Conservation (phyloP, 1,140 invertebrate species). For the Scaptodrosophila lebanonensis region DNA sequence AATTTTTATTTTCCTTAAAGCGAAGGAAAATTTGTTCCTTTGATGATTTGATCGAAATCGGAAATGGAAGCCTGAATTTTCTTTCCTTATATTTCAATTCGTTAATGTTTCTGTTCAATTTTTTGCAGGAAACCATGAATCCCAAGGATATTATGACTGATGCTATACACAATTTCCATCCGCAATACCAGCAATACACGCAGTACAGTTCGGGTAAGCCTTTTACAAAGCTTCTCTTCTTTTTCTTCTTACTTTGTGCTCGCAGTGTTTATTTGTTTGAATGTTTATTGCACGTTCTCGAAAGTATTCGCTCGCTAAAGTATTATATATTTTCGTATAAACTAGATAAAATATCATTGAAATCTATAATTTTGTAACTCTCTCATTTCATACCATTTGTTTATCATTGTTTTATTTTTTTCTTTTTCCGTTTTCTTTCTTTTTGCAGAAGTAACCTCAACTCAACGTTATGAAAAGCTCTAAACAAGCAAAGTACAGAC, state of each 20-base stretch:
- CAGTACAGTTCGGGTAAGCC: slow-evolving; percentile 93
- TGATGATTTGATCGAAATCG: too few species aligned
- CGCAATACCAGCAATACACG: slow-evolving; percentile 99
- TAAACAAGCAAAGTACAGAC: slow-evolving; percentile 77
- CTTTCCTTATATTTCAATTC: not conserved
- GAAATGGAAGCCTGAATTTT: too few species aligned
- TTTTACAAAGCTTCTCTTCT: slow-evolving; percentile 6
- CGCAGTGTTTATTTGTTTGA: slow-evolving; percentile 30
- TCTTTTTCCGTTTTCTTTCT: slow-evolving; percentile 69
- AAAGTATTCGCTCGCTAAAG: slow-evolving; percentile 49
- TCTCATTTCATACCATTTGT: slow-evolving; percentile 47
- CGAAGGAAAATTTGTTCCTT: too few species aligned
- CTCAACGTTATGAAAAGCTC: slow-evolving; percentile 93
- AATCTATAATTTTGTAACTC: slow-evolving; percentile 29
- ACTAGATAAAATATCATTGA: too few species aligned
- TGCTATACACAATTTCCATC: slow-evolving; percentile 99
- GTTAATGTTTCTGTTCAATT: not conserved
- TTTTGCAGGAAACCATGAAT: slow-evolving; percentile 98
- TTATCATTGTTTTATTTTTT: slow-evolving; percentile 55
- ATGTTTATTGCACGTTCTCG: slow-evolving; percentile 42
- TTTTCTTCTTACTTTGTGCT: slow-evolving; percentile 22
- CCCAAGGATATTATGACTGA: slow-evolving; percentile 99
- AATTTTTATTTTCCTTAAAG: too few species aligned
- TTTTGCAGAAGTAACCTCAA: slow-evolving; percentile 92
- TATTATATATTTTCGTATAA: slow-evolving; percentile 42